phyloP scores from a whole-genome alignment of 1,140 invertebrate species.

The Archivesica marissinica region DNA sequence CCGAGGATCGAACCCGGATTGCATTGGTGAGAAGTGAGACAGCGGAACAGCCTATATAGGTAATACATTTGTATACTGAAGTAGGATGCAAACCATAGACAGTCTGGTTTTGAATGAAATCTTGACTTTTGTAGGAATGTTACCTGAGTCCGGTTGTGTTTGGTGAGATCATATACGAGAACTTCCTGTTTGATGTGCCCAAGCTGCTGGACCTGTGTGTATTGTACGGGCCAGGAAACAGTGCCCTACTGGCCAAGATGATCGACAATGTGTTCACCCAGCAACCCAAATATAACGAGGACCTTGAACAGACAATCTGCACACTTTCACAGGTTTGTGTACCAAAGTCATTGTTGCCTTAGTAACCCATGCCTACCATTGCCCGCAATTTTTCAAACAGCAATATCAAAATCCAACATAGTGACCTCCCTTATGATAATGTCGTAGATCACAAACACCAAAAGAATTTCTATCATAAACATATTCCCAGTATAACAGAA shows the following conservation, averaged over 20 bases:
- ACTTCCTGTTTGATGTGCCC: slow-evolving; percentile 92
- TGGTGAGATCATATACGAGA: slow-evolving; percentile 90
- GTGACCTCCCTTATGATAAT: too few species aligned
- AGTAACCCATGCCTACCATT: too few species aligned
- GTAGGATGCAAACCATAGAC: not conserved
- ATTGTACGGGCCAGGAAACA: slow-evolving; percentile 89
- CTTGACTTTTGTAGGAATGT: slow-evolving; percentile 84
- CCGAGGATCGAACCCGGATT: too few species aligned
- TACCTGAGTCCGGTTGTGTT: slow-evolving; percentile 88
- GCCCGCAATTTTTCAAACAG: too few species aligned
- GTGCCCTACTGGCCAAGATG: slow-evolving; percentile 87
- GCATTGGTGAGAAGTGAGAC: not conserved
- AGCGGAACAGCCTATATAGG: not conserved
- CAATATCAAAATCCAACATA: too few species aligned
- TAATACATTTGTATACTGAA: not conserved
- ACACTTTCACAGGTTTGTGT: slow-evolving; percentile 81
- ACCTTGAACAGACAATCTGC: slow-evolving; percentile 86
- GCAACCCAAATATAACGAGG: slow-evolving; percentile 89
- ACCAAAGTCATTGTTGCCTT: too few species aligned
- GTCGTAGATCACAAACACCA: too few species aligned
- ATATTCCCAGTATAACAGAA: too few species aligned
- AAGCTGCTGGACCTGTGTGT: slow-evolving; percentile 91
- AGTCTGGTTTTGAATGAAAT: not conserved
- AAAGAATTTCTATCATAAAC: too few species aligned
- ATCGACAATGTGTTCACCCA: slow-evolving; percentile 88